These are phyloP conservation scores for Drosophila kanapiae DNA, from an alignment of 1,140 invertebrate genomes.

Conservation along the genomic window DNA sequence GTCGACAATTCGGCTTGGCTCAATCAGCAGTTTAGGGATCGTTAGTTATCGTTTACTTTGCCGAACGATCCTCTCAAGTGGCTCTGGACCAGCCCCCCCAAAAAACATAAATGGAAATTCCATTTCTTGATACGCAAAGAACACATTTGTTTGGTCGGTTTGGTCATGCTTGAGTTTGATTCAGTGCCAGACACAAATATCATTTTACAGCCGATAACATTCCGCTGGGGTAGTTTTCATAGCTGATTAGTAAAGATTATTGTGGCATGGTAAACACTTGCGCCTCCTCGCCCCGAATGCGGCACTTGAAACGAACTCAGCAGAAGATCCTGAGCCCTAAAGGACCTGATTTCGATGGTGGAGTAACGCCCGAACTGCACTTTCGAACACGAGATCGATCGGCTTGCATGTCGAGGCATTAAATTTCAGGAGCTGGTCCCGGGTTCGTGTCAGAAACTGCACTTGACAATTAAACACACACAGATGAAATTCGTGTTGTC, in stretches of 20 bases:
- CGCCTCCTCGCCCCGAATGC: slow-evolving; percentile 30
- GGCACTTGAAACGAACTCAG: slow-evolving; percentile 62
- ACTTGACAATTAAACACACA: slow-evolving; percentile 66
- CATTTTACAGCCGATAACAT: slow-evolving; percentile 48
- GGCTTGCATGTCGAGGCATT: slow-evolving; percentile 54
- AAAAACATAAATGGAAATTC: slow-evolving; percentile 24
- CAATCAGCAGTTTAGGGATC: slow-evolving; percentile 54
- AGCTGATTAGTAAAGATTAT: slow-evolving; percentile 78
- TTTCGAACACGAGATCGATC: slow-evolving; percentile 57
- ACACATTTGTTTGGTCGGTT: slow-evolving; percentile 49
- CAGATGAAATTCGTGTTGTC: slow-evolving; percentile 55
- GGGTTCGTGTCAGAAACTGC: slow-evolving; percentile 62
- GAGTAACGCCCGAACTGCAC: slow-evolving; percentile 34
- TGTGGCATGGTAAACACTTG: slow-evolving; percentile 72
- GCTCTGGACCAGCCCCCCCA: slow-evolving; percentile 7
- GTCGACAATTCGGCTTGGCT: slow-evolving; percentile 49
- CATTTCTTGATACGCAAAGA: slow-evolving; percentile 9
- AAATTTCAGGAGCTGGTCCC: slow-evolving; percentile 48
- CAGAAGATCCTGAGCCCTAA: slow-evolving; percentile 7
- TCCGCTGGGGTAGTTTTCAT: slow-evolving; percentile 48
- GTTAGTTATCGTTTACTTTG: slow-evolving; percentile 52
- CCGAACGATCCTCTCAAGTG: slow-evolving; percentile 16
- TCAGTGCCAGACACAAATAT: slow-evolving; percentile 49
- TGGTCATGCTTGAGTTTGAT: slow-evolving; percentile 41
- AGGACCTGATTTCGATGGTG: slow-evolving; percentile 40